Base-by-base conservation (phyloP, 2,113 vertebrate species). In the Beaufortia kweichowensis region DNA sequence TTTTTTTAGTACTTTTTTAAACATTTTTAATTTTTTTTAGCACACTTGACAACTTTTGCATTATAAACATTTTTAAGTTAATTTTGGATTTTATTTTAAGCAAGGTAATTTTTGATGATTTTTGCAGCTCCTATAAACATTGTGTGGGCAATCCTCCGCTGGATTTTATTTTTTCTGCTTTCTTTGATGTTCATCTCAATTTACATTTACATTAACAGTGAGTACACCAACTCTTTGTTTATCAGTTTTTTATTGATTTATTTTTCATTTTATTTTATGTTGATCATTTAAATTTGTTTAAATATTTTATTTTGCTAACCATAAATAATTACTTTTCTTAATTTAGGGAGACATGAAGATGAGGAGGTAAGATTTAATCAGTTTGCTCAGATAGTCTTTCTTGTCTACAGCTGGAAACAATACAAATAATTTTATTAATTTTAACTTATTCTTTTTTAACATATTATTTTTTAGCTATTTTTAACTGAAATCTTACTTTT, bases 111-210 rank as follows among this genome's bases (percentile, higher is more conserved):
- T 46, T 46, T 5, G 15, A 1, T 15, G 19, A 5, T 4, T 8
- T 23, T 60, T 60, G 11, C 78, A 89, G 85, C 61, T 23, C 1
- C 43, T 1, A 31, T 3, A 3, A 9, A 21, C 3, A 70, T 77
- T 1, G 33, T 62, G 24, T 89, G 89, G 89, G 57, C 70, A 5
- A 14, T 84, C 3, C 6, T 71, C 24, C 86, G 87, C n/a, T 88
- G 85, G 86, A 46, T 85, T 75, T 12, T 89, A 50, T 72, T 87
- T 17, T 24, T 31, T 14, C 43, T 88, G 50, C 69, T 89, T 17
- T 26, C 66, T 12, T 3, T 79, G n/a, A 4, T 53, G 1, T 41
- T 53, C 64, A 17, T 79, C 3, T 39, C 63, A 5, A 66, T 28
- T 21, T 50, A 59, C 60, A 19, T 73, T 23, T 79, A 48, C 29